Conservation (phyloP, 2,888 invertebrate genomes). For the Drosophila gaucha region DNA sequence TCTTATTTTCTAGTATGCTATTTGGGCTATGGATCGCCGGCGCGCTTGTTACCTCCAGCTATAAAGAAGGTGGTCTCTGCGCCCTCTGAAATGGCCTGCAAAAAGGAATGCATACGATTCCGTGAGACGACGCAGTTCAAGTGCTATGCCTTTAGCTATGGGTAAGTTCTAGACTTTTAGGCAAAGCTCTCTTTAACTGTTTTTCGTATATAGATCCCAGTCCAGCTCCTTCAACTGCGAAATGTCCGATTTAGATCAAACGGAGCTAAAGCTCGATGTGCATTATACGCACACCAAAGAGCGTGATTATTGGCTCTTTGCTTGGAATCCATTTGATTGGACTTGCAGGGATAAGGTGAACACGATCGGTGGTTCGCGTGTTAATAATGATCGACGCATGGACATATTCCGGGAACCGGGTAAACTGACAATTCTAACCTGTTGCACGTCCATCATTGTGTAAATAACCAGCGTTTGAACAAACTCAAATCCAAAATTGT, state of each 20-base stretch:
- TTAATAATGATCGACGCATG: constrained; percentile 85
- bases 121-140: constrained; percentile 87
- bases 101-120: constrained; percentile 88
- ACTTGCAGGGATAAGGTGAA: constrained; percentile 87
- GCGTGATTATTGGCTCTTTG: constrained; percentile 89
- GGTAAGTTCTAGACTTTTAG: constrained; percentile 83
- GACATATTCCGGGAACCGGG: constrained; percentile 85
- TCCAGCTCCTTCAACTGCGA: constrained; percentile 88
- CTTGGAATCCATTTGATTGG: constrained; percentile 92
- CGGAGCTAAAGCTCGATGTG: constrained; percentile 89
- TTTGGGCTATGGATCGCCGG: constrained; percentile 91
- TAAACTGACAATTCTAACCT: constrained; percentile 84
- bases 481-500: constrained; percentile 20
- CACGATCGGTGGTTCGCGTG: constrained; percentile 84
- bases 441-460: constrained; percentile 83
- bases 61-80: constrained; percentile 88
- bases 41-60: constrained; percentile 88
- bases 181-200: not conserved
- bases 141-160: constrained; percentile 91
- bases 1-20: constrained; percentile 88
- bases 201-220: constrained; percentile 71
- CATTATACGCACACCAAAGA: constrained; percentile 89
- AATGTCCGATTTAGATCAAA: constrained; percentile 91
- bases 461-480: constrained; percentile 69
- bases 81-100: constrained; percentile 88